Percentiles rank a stretch among this genome's conserved stretches.
phyloP scores from a whole-genome alignment of 2,888 invertebrate genomes.

The Xylota segnis region DNA sequence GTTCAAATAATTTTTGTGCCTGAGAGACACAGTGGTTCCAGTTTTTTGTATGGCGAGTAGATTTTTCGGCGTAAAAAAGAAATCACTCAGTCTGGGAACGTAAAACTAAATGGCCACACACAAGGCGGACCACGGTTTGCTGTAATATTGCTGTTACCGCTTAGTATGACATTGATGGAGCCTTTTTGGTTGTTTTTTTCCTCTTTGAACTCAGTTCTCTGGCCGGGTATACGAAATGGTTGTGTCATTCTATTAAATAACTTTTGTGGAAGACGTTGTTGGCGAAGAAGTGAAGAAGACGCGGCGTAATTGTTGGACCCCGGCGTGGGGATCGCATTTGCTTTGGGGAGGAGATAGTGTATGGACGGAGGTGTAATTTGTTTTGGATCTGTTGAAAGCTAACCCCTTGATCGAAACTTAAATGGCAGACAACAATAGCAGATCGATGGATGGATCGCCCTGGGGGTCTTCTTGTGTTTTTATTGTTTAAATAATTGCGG shows the following conservation, averaged over 20 bases:
- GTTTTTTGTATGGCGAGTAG: no score
- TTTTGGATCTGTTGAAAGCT: constrained; percentile 53
- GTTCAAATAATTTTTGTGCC: constrained; percentile 69
- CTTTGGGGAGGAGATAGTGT: not conserved
- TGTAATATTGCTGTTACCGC: constrained; percentile 49
- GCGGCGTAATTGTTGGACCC: constrained; percentile 38
- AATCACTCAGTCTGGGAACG: constrained; percentile 48
- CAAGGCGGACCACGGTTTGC: constrained; percentile 66
- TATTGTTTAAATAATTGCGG: constrained; percentile 31
- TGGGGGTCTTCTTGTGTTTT: constrained; percentile 45
- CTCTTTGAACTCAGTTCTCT: not conserved
- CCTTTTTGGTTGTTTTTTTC: constrained; percentile 45
- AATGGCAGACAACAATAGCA: constrained; percentile 62
- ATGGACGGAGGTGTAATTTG: constrained; percentile 51
- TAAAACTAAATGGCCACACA: constrained; percentile 61
- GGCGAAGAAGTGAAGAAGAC: constrained; percentile 8
- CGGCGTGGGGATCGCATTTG: constrained; percentile 1
- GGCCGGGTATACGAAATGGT: constrained; percentile 36
- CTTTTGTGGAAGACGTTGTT: constrained; percentile 58
- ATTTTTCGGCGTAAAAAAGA: constrained; percentile 39
- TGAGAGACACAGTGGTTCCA: constrained; percentile 11
- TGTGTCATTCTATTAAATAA: constrained; percentile 74
- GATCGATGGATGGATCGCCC: constrained; percentile 57
- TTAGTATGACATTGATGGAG: constrained; percentile 72
- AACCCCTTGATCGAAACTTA: constrained; percentile 46